Base-by-base conservation (phyloP, 1,140 invertebrate species). In the Magallana ariakensis region DNA sequence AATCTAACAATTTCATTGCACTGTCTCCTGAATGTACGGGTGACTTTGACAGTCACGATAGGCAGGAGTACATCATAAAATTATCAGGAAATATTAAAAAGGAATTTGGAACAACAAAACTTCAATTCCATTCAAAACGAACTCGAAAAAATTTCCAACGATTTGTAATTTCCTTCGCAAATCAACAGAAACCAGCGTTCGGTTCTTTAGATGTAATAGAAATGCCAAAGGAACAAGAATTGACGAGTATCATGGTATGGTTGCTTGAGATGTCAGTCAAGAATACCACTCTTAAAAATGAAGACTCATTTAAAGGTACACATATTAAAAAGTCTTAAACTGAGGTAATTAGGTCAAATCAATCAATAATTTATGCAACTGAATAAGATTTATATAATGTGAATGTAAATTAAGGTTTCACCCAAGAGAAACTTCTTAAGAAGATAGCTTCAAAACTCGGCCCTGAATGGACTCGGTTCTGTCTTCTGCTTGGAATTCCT, bases 101-200 rank as follows among this genome's bases (percentile, higher is more conserved):
- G n/a, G 16, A 16, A 7, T n/a, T 53, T 22, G 88, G 85, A 8
- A 70, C 56, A 53, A 87, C 46, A 3, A 66, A 57, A 70, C 84
- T 89, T 11, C 62, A 89, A 57, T 89, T 85, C 62, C 88, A 89
- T 26, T 80, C 88, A 13, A 89, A 89, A 54, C 54, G 83, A 84
- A 46, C 2, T 4, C 33, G 33, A 22, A 84, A 56, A 87, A 89
- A n/a, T 87, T 16, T 83, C 88, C 87, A 87, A 56, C 58, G 11
- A 82, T 89, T n/a, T 58, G 70, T 84, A 57, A 87, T 8, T 55
- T 19, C 11, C 26, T 84, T 22, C 33, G 54, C n/a, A 46, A 84
- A 89, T 16, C 57, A 54, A 9, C 70, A n/a, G 4, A 85, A 80
- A 33, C 55, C 84, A 19, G 33, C 33, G 33, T 60, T 54, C 16